phyloP scores from a whole-genome alignment of 2,113 vertebrate genomes.

The Phaethornis superciliosus region DNA sequence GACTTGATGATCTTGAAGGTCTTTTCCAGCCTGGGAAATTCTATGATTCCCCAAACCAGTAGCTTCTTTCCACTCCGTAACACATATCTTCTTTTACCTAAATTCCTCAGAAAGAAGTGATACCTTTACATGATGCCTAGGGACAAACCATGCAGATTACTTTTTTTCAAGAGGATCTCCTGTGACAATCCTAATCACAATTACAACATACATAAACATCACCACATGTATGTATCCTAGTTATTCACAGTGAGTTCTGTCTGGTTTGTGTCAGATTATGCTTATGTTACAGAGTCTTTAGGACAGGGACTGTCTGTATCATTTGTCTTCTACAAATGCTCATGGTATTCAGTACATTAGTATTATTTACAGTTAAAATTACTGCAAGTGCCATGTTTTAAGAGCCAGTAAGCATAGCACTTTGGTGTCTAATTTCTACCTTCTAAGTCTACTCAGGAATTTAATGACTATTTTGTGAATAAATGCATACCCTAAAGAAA shows the following conservation, averaged over 20 bases:
- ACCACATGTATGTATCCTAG: background rate
- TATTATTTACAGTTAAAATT: background rate
- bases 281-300: background rate
- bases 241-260: background rate
- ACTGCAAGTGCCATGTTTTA: background rate
- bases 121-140: background rate
- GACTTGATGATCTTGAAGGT: too few species aligned
- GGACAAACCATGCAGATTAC: background rate
- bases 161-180: background rate
- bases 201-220: background rate
- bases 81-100: background rate
- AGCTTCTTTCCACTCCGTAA: background rate
- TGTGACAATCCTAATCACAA: background rate
- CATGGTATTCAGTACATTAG: background rate
- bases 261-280: background rate
- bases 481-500: background rate
- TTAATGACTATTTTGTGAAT: background rate
- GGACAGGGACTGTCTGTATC: background rate
- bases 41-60: background rate
- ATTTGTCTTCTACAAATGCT: background rate
- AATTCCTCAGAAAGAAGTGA: background rate
- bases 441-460: background rate
- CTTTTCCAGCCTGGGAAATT: too few species aligned
- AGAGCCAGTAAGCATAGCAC: background rate
- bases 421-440: background rate